phyloP scores from a whole-genome alignment of 2,888 invertebrate species.

The Platerodrilus igneus region DNA sequence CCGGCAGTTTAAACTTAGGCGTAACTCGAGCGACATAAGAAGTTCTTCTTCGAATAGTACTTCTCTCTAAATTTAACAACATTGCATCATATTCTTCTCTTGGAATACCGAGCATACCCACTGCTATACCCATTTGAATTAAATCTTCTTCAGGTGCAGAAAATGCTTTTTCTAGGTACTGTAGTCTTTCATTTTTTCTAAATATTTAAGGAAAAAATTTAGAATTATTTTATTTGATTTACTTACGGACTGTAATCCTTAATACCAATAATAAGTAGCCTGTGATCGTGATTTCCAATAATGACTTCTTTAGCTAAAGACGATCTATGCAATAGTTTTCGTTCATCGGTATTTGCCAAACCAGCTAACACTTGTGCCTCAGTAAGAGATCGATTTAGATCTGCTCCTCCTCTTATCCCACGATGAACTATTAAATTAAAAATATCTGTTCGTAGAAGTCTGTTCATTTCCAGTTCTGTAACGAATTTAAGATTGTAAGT shows the following conservation, averaged over 20 bases:
- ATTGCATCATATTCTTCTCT: slow-evolving; percentile 56
- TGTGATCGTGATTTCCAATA: slow-evolving; percentile 56
- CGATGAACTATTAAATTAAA: slow-evolving; percentile 56
- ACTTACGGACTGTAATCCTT: slow-evolving; percentile 39
- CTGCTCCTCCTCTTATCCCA: slow-evolving; percentile 42
- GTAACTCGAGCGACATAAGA: slow-evolving; percentile 21
- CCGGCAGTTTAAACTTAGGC: slow-evolving; percentile 38
- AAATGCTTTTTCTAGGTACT: slow-evolving; percentile 53
- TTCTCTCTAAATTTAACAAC: slow-evolving; percentile 44
- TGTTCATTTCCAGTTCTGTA: slow-evolving; percentile 58
- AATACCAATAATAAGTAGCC: slow-evolving; percentile 54
- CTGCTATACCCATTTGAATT: slow-evolving; percentile 45
- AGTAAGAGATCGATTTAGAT: slow-evolving; percentile 39
- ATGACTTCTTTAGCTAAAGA: slow-evolving; percentile 58
- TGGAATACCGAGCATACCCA: slow-evolving; percentile 59
- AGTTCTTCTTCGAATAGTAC: slow-evolving; percentile 31
- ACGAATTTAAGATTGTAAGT: slow-evolving; percentile 8
- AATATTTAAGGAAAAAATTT: slow-evolving; percentile 11
- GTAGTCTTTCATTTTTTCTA: slow-evolving; percentile 46
- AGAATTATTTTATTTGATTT: background rate
- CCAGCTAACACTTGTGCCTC: slow-evolving; percentile 56
- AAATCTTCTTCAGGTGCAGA: slow-evolving; percentile 55
- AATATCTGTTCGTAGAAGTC: slow-evolving; percentile 57
- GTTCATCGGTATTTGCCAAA: slow-evolving; percentile 50
- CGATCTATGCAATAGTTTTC: slow-evolving; percentile 56